phyloP scores from a whole-genome alignment of 2,888 invertebrate species.

The Cosmorhoe ocellata region DNA sequence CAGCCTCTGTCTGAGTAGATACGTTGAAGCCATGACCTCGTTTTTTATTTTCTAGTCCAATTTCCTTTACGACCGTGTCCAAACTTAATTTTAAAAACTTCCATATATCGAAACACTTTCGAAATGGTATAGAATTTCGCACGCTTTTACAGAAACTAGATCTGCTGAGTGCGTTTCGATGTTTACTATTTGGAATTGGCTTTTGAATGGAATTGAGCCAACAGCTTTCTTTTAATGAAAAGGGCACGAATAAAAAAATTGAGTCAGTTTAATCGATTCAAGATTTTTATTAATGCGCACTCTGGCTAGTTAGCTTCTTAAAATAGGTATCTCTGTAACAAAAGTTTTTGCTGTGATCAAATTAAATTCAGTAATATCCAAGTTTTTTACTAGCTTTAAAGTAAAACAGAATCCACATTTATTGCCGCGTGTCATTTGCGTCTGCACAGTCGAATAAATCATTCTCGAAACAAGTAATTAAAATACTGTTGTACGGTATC shows the following conservation, averaged over 20 bases:
- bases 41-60: constrained; percentile 70
- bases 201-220: constrained; percentile 4
- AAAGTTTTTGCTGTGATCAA: not conserved
- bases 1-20: constrained; percentile 56
- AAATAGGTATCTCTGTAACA: too few species aligned
- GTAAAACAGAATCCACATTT: constrained; percentile 39
- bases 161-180: constrained; percentile 18
- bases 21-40: constrained; percentile 63
- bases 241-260: not conserved
- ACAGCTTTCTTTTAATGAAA: constrained; percentile 10
- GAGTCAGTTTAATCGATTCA: not conserved
- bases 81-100: constrained; percentile 65
- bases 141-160: constrained; percentile 53
- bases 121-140: constrained; percentile 56
- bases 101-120: constrained; percentile 65
- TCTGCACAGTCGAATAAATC: constrained; percentile 68
- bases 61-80: constrained; percentile 69
- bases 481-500: constrained; percentile 77
- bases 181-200: constrained; percentile 18
- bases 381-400: constrained; percentile 13
- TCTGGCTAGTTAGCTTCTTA: too few species aligned
- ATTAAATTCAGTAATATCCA: not conserved
- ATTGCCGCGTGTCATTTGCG: constrained; percentile 37
- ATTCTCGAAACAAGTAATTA: constrained; percentile 80
- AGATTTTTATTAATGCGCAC: too few species aligned